Conservation (phyloP, 2,113 vertebrate species). For the Miniopterus natalensis region DNA sequence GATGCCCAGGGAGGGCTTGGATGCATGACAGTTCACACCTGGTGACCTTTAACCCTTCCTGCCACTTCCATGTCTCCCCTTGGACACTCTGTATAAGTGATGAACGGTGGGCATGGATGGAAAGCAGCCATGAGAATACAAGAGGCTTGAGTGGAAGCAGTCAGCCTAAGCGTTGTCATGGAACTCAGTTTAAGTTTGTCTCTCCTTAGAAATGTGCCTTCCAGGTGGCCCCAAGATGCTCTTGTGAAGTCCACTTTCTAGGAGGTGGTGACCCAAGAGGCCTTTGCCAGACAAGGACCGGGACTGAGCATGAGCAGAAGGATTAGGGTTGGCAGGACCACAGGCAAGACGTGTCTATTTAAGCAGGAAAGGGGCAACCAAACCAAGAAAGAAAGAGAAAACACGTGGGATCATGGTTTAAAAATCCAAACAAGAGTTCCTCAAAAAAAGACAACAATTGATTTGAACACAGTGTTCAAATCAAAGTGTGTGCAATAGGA, state of each 20-base stretch:
- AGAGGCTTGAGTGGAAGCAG: background rate
- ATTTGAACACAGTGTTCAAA: background rate
- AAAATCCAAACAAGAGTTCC: background rate
- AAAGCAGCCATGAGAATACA: background rate
- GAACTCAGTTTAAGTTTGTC: background rate
- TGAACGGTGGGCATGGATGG: too few relatives aligned
- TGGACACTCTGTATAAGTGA: background rate
- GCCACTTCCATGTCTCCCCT: background rate
- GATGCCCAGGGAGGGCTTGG: background rate
- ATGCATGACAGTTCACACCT: background rate
- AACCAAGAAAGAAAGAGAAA: background rate
- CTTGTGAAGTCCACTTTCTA: background rate
- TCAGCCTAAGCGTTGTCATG: fast-evolving
- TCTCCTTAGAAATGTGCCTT: constrained; percentile 41
- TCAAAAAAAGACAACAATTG: background rate
- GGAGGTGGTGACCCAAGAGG: background rate
- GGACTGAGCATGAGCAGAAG: background rate
- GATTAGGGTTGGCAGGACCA: too few relatives aligned
- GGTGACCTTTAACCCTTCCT: background rate
- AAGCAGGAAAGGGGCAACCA: background rate
- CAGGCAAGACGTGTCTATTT: background rate
- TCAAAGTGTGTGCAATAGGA: background rate
- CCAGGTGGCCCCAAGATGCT: background rate
- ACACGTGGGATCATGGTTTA: background rate
- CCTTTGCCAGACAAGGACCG: background rate